Evolutionary conservation across 2,113 vertebrate genomes (phyloP), one percentile per base, ranked within the genome.

Genomic region (Gopherus flavomarginatus): DNA sequence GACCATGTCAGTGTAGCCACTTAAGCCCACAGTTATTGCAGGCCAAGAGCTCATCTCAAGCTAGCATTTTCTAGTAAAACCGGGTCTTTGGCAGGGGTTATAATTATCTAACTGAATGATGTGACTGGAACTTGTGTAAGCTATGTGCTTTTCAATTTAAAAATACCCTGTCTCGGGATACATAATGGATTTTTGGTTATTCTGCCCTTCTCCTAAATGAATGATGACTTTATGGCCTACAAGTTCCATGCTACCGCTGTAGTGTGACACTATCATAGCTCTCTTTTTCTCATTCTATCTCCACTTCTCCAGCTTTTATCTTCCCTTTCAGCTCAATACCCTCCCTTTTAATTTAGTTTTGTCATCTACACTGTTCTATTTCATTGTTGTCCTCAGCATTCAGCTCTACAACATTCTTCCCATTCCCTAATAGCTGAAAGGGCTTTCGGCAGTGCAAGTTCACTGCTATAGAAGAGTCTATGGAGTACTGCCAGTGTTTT

Each of bases 81-180:
- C 96, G 90, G 90, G 96, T 95, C 96, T 97, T 96, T 92, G 90
- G 90, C 95, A 94, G 94, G 93, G 81, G 90, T 97, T 97, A 92
- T 95, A 96, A 97, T 97, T 96, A 97, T 95, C 96, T 97, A 97
- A 96, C 95, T 93, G 93, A 94, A 88, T 95, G 95, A 96, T 97
- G 97, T 29, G 96, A 96, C 96, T 96, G 96, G 96, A 96, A 97
- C 93, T 97, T 95, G 95, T 95, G 87, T 90, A 88, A 96, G 95
- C 96, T 96, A 97, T 96, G 96, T 97, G 95, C 95, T 94, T 97
- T 97, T 88, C 95, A 95, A 95, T 94, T 86, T 92, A 95, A 95
- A 97, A 97, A 97, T 97, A 97, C 52, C 94, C 90, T 94, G 92
- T 88, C 87, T 97, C 93, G 90, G 90, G 93, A 96, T 96, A 90